Evolutionary conservation across 2,797 vertebrate species (phyloP), one percentile per base, ranked within the genome.

Genomic region (Euphonia xanthogaster): DNA sequence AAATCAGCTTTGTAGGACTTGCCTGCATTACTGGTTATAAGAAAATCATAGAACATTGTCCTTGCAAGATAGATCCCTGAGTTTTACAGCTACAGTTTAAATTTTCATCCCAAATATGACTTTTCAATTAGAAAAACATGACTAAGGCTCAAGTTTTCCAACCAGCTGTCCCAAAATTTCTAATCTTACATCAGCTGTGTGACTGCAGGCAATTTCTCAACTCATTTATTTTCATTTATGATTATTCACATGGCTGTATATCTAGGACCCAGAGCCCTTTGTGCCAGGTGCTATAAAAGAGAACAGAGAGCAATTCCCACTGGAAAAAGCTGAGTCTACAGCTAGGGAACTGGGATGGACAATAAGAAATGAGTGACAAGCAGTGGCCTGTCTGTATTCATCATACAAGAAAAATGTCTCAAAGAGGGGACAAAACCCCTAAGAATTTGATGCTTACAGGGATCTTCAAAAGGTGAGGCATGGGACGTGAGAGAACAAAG

Each of bases 171-270:
- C 95, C 93, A 96, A 94, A 95, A 87, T 86, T 95, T 95, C 87
- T 92, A 83, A 96, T 91, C 94, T 96, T 96, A 95, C 94, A 95
- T 96, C 95, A 96, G 92, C 94, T 97, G 85, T 95, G 94, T 91
- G 89, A 96, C 85, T 94, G 79, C 76, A 91, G 92, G 94, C 96
- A 93, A 95, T 95, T 94, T 96, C 94, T 92, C 95, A 97, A 96
- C 88, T 96, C 70, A 91, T 95, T 96, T 97, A 94, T 96, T 96
- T 97, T 95, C 92, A 86, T 86, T 95, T 95, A 93, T 94, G 86
- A 68, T 94, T 95, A 95, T 96, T 96, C 94, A 70, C 83, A 70
- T 20, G 89, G 61, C 88, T 90, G 19, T 48, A 96, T 75, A 86
- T 91, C 66, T 86, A 73, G 45, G 5, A 95, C 78, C 87, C 89